These are phyloP conservation scores for Falco biarmicus DNA, from an alignment of 2,797 vertebrate genomes.

Conservation along the genomic window DNA sequence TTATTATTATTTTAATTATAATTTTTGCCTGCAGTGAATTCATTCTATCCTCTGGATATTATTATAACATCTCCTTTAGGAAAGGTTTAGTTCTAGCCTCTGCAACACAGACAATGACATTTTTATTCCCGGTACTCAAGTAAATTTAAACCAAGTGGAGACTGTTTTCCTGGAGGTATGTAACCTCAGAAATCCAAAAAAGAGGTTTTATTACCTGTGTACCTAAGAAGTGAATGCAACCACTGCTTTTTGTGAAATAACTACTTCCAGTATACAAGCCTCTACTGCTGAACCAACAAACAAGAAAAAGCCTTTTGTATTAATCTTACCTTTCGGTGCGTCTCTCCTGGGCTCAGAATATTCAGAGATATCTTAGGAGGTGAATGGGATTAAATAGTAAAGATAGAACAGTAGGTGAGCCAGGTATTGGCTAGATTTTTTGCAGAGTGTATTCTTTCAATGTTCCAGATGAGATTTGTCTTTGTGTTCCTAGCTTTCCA, in stretches of 20 bases:
- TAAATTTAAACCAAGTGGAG: neutral
- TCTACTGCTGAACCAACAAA: neutral
- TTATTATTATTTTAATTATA: neutral
- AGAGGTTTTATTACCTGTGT: neutral
- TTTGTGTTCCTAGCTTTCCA: neutral
- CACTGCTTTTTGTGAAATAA: neutral
- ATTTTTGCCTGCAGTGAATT: neutral
- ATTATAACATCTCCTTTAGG: neutral
- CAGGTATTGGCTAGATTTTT: neutral
- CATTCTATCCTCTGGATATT: neutral
- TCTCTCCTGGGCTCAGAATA: neutral
- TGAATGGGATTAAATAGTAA: neutral
- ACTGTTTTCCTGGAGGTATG: neutral
- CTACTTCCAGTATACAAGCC: neutral
- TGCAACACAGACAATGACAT: neutral
- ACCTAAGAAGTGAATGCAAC: neutral
- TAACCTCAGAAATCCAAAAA: neutral
- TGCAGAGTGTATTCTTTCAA: neutral
- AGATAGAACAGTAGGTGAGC: neutral
- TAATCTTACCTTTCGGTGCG: neutral
- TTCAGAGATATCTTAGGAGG: neutral
- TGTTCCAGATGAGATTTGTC: neutral
- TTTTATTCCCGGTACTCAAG: neutral
- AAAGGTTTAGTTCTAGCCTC: neutral
- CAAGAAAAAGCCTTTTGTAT: rapidly evolving